Percentiles rank a stretch among this genome's conserved stretches.
phyloP scores from a whole-genome alignment of 2,888 invertebrate species.

The Chrysotoxum bicinctum region DNA sequence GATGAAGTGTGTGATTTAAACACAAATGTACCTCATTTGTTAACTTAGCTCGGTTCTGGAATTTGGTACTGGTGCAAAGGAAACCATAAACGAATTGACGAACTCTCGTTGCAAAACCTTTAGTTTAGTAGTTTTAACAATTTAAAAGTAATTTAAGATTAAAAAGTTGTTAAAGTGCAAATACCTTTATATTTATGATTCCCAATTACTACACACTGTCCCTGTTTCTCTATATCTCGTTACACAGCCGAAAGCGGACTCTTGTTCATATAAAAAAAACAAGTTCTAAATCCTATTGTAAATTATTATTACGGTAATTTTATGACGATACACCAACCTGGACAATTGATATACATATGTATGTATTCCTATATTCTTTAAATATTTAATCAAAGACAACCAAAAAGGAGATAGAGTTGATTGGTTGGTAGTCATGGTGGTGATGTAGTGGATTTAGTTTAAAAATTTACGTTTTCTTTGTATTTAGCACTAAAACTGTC shows the following conservation, averaged over 20 bases:
- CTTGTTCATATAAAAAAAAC: constrained; percentile 32
- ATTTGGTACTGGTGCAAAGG: constrained; percentile 33
- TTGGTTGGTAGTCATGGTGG: constrained; percentile 40
- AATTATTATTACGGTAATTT: constrained; percentile 28
- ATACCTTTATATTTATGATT: constrained; percentile 48
- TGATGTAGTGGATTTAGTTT: constrained; percentile 50
- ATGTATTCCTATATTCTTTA: constrained; percentile 42
- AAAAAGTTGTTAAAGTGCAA: constrained; percentile 54
- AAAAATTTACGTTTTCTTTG: constrained; percentile 35
- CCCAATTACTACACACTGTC: constrained; percentile 30
- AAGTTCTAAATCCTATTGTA: constrained; percentile 44
- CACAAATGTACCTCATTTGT: constrained; percentile 66
- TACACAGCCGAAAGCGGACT: constrained; percentile 38
- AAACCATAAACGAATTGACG: constrained; percentile 43
- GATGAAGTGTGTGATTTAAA: constrained; percentile 40
- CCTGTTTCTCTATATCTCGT: constrained; percentile 46
- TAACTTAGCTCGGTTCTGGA: constrained; percentile 32
- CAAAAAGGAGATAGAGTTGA: constrained; percentile 26
- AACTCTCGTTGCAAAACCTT: constrained; percentile 60
- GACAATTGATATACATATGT: constrained; percentile 44
- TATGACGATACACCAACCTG: constrained; percentile 62
- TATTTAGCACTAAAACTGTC: constrained; percentile 37
- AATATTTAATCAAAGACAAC: constrained; percentile 27
- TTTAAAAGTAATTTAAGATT: constrained; percentile 29
- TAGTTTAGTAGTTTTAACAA: constrained; percentile 39